Percentiles rank a stretch among this genome's conserved stretches.
These are phyloP conservation scores for Vultur gryphus DNA, from an alignment of 2,797 vertebrate genomes.

Conservation along the genomic window DNA sequence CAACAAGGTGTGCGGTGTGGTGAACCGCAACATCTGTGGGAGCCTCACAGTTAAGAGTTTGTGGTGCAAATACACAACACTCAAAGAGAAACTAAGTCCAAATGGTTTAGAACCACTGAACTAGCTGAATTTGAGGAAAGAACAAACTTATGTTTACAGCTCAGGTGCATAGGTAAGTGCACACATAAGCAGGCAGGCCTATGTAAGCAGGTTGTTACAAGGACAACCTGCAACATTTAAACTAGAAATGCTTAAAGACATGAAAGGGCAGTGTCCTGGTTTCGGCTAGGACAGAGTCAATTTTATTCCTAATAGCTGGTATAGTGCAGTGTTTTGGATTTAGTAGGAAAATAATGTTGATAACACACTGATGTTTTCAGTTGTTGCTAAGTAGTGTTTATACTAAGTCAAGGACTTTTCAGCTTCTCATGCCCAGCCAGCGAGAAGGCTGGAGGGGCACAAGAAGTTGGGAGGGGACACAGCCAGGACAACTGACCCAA, in stretches of 20 bases:
- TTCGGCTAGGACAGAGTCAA: too few species aligned
- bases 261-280: too few species aligned
- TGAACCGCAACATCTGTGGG: neutral
- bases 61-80: neutral
- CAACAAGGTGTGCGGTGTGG: neutral
- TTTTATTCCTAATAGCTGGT: too few species aligned
- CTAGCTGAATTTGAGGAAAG: neutral
- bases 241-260: neutral
- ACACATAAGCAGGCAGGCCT: fast-evolving
- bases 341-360: too few species aligned
- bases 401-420: too few species aligned
- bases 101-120: neutral
- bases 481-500: too few species aligned
- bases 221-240: neutral
- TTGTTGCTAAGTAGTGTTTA: too few species aligned
- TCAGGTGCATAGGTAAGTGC: neutral
- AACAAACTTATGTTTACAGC: neutral
- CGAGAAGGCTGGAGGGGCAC: too few species aligned
- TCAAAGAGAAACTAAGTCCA: neutral
- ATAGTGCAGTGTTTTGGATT: too few species aligned
- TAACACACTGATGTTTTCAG: too few species aligned
- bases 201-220: neutral
- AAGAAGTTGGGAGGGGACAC: too few species aligned
- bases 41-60: neutral
- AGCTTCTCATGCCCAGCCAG: too few species aligned